Percentiles rank a stretch among this genome's conserved stretches.
Conservation (phyloP, 2,113 vertebrate species). For the Sciurus niger region DNA sequence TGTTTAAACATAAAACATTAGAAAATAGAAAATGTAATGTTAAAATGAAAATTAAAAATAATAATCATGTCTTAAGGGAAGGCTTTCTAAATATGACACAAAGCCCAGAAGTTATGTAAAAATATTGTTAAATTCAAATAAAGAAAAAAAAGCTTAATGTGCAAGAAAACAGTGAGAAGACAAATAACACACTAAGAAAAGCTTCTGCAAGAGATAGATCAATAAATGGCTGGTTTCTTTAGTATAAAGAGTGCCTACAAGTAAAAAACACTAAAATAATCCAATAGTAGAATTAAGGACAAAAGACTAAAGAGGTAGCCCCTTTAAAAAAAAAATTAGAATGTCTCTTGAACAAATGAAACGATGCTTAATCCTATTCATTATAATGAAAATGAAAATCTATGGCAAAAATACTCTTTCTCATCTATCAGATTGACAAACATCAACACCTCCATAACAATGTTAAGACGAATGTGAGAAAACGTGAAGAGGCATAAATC, state of each 20-base stretch:
- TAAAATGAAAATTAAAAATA: neutral
- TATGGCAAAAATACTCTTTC: neutral
- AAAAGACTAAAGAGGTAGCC: neutral
- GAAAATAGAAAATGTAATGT: neutral
- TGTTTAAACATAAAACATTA: neutral
- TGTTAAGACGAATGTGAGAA: neutral
- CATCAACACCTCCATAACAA: neutral
- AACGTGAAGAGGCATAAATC: neutral
- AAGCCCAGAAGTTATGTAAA: neutral
- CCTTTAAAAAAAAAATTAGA: neutral
- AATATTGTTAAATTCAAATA: neutral
- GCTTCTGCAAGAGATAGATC: neutral
- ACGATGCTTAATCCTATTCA: neutral
- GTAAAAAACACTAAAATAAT: neutral
- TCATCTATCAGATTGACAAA: neutral
- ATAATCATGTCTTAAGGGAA: neutral
- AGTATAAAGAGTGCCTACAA: neutral
- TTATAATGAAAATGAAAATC: constrained; percentile 34
- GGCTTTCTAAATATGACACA: constrained; percentile 32
- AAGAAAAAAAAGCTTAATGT: constrained; percentile 1
- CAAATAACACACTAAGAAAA: neutral
- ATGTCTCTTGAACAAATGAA: neutral
- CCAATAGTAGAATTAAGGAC: neutral
- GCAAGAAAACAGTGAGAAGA: neutral
- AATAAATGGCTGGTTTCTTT: neutral